Percentiles rank a stretch among this genome's conserved stretches.
Conservation (phyloP, 2,888 invertebrate species). For the Meliscaeva auricollis region DNA sequence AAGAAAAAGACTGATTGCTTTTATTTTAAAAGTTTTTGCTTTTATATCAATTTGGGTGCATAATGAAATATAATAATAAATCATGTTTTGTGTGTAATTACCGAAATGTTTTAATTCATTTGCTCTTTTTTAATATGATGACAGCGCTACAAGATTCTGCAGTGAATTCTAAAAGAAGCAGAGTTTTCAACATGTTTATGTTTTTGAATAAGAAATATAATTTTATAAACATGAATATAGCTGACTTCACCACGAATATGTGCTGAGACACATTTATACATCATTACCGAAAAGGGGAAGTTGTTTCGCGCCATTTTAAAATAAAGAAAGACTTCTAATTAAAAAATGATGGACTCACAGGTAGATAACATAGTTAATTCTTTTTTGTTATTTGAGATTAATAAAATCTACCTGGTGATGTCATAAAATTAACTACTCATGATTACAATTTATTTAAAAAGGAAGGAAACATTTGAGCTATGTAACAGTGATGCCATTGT, state of each 20-base stretch:
- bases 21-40: neutral
- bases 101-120: neutral
- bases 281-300: neutral
- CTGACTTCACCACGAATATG: neutral
- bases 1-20: neutral
- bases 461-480: no score
- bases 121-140: neutral
- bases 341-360: neutral
- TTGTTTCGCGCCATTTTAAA: slow-evolving; percentile 7
- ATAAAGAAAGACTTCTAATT: neutral
- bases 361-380: neutral
- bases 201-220: neutral
- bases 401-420: no score
- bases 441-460: no score
- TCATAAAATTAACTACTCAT: no score
- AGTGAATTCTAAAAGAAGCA: neutral
- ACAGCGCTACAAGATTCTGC: neutral
- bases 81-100: no score
- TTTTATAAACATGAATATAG: neutral
- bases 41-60: no score
- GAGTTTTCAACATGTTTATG: neutral
- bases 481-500: no score
- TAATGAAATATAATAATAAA: no score
- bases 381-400: neutral
- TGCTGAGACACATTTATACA: neutral